Percentiles rank a stretch among this genome's conserved stretches.
Evolutionary conservation across 2,888 invertebrate genomes (phyloP).

Genomic region (Athetis lepigone): DNA sequence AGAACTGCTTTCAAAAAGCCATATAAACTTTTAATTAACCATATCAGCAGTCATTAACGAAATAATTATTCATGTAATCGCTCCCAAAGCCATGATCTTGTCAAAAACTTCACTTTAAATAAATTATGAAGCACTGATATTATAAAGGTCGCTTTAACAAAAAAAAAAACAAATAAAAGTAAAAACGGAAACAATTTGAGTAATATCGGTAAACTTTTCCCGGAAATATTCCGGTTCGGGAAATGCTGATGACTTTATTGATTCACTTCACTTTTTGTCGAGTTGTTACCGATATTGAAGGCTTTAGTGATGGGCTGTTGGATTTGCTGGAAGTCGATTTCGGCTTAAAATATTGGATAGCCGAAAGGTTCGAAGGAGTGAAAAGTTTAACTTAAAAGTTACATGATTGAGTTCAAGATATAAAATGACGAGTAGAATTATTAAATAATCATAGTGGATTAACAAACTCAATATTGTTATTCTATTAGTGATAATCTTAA

Average conservation of each 20-base stretch:
- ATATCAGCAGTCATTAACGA: not conserved
- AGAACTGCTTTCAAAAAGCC: not conserved
- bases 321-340: not conserved
- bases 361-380: not conserved
- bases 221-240: constrained; percentile 11
- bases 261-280: constrained; percentile 18
- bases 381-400: not conserved
- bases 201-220: constrained; percentile 26
- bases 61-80: not conserved
- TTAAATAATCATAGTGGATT: too few species aligned
- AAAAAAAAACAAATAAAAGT: constrained; percentile 28
- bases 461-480: too few species aligned
- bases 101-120: constrained; percentile 1
- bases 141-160: constrained; percentile 8
- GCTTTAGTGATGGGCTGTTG: constrained; percentile 18
- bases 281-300: not conserved
- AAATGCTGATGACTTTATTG: constrained; percentile 27
- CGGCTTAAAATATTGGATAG: not conserved
- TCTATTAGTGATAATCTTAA: too few species aligned
- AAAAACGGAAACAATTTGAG: constrained; percentile 29
- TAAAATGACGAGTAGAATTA: too few species aligned
- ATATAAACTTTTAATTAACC: not conserved
- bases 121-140: not conserved
- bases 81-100: not conserved
- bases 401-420: too few species aligned